Evolutionary conservation across 2,113 vertebrate species (phyloP).

Genomic region (Callocephalon fimbriatum): DNA sequence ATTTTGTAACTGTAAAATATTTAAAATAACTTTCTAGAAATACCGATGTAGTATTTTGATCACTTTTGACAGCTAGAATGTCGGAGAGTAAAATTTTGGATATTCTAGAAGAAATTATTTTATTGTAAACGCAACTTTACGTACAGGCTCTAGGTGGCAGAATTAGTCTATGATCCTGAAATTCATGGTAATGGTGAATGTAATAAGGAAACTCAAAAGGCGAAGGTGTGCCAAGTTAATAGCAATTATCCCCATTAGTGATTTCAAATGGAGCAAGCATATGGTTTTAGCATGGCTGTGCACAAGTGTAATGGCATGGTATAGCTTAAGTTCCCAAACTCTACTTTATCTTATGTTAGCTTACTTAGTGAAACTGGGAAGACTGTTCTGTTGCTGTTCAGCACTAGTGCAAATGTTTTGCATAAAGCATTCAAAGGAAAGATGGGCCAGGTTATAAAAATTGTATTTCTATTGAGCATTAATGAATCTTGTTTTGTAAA

Average conservation of each 20-base stretch:
- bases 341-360: neutral
- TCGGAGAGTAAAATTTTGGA: neutral
- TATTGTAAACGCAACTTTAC: neutral
- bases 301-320: neutral
- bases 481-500: neutral
- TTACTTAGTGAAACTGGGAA: neutral
- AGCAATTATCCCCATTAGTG: neutral
- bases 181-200: neutral
- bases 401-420: neutral
- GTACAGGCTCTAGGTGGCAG: constrained; percentile 79
- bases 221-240: neutral
- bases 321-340: neutral
- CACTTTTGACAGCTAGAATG: neutral
- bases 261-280: neutral
- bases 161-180: neutral
- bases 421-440: neutral
- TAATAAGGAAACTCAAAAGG: neutral
- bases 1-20: neutral
- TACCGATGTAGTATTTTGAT: neutral
- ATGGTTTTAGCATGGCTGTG: neutral
- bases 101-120: neutral
- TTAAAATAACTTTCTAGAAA: neutral
- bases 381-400: neutral
- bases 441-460: neutral
- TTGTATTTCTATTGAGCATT: neutral